Evolutionary conservation across 2,113 vertebrate species (phyloP), one percentile per base, ranked within the genome.

Genomic region (Lontra canadensis): DNA sequence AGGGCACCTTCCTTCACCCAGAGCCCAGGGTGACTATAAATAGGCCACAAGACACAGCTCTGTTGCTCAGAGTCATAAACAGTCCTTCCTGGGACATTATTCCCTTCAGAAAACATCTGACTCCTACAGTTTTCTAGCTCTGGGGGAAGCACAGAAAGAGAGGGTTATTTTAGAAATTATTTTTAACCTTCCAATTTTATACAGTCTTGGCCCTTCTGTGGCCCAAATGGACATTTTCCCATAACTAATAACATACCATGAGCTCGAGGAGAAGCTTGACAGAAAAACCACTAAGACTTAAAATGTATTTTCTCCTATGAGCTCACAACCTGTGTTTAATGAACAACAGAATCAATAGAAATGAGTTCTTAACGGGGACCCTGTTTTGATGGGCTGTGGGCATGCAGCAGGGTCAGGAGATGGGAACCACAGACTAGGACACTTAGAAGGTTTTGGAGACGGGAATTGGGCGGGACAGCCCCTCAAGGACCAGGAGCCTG

Each of bases 31-130:
- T 0, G 0, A 20, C 76, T 96, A 74, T 92, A 95, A 96, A 96
- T 88, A 95, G 92, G 34, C 31, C 61, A 36, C 8, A 39, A 65
- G 34, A 31, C 42, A 39, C 81, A 95, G 73, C 15, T 97, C 78
- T 97, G 26, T n/a, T 81, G 10, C 69, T 92, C 47, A n/a, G 90
- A 97, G 73, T 81, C 49, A 90, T 87, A 90, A 94, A 94, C 21
- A 85, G 23, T 55, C 83, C 87, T 88, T 20, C 17, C 74, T 73
- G 71, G 69, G n/a, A 93, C 39, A 47, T 42, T 15, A 49, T n/a
- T 93, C 31, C 90, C 76, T 97, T 88, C 57, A 90, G 73, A 90
- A 15, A 61, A 61, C n/a, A 96, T 93, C 80, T 96, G 96, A 82
- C 49, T 90, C 88, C 59, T 71, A 90, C 52, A 0, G 44, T 63